Percentiles rank a stretch among this genome's conserved stretches.
Evolutionary conservation across 2,888 invertebrate genomes (phyloP).

Genomic region (Andricus curvator): DNA sequence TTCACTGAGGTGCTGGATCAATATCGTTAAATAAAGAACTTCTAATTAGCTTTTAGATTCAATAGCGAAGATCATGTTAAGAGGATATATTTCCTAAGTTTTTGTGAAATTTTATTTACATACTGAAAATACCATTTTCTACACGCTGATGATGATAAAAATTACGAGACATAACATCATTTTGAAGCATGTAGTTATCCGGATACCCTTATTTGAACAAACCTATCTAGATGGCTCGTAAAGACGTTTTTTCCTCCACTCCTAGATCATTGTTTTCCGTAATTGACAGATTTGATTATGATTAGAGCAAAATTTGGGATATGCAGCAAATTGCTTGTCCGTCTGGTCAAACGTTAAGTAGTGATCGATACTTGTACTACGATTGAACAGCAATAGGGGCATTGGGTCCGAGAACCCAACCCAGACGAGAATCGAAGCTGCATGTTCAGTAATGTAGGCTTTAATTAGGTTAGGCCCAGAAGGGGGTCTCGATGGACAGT

Average conservation of each 20-base stretch:
- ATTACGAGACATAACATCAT: constrained; percentile 23
- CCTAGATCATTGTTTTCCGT: neutral
- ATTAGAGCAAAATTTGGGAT: neutral
- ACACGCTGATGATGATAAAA: constrained; percentile 8
- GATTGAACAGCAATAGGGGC: constrained; percentile 10
- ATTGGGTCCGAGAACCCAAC: constrained; percentile 7
- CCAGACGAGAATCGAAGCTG: constrained; percentile 27
- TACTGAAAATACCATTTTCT: constrained; percentile 6
- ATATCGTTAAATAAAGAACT: neutral
- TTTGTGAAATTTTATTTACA: neutral
- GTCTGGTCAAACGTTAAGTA: neutral
- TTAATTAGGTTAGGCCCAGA: constrained; percentile 35
- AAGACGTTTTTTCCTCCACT: neutral
- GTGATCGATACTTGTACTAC: constrained; percentile 5
- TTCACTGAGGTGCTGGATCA: neutral
- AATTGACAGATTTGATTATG: neutral
- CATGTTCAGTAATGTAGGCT: constrained; percentile 33
- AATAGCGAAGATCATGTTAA: neutral
- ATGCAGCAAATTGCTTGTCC: neutral
- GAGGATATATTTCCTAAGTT: neutral
- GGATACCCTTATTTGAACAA: neutral
- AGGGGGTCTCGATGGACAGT: constrained; percentile 27
- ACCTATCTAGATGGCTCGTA: constrained; percentile 7
- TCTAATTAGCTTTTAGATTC: neutral
- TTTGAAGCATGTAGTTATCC: constrained; percentile 14